Evolutionary conservation across 2,797 vertebrate species (phyloP).

Genomic region (Gymnodraco acuticeps): DNA sequence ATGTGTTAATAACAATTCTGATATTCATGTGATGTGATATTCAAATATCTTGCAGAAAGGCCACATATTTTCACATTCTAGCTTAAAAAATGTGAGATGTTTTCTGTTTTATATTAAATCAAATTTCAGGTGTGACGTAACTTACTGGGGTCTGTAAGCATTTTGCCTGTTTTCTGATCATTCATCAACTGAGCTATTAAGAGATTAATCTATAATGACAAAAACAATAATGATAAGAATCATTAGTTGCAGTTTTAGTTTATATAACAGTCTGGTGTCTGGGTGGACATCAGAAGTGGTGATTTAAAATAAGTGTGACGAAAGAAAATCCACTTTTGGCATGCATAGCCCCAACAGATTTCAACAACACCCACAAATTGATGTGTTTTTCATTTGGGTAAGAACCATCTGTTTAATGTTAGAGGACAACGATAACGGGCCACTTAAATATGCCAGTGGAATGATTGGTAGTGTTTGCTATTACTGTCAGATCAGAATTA

Average conservation of each 20-base stretch:
- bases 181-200: neutral
- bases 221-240: too few relatives aligned
- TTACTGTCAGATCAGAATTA: slow-evolving; percentile 36
- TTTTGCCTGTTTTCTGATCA: neutral
- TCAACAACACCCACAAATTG: neutral
- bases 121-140: neutral
- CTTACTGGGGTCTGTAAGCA: neutral
- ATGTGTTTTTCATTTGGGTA: slow-evolving; percentile 3
- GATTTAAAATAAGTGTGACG: slow-evolving; percentile 3
- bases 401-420: slow-evolving; percentile 6
- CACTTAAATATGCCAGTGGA: neutral
- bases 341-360: neutral
- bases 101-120: slow-evolving; percentile 6
- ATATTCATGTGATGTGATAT: neutral
- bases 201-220: slow-evolving; percentile 2
- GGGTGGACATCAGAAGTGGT: too few relatives aligned
- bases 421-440: slow-evolving; percentile 1
- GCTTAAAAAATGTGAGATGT: slow-evolving; percentile 1
- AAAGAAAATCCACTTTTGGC: neutral
- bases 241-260: too few relatives aligned
- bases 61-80: neutral
- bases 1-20: neutral
- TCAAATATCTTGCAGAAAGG: neutral
- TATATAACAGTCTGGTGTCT: neutral
- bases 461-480: slow-evolving; percentile 1